These are phyloP conservation scores for Apamea crenata DNA, from an alignment of 2,888 invertebrate genomes.

Conservation along the genomic window DNA sequence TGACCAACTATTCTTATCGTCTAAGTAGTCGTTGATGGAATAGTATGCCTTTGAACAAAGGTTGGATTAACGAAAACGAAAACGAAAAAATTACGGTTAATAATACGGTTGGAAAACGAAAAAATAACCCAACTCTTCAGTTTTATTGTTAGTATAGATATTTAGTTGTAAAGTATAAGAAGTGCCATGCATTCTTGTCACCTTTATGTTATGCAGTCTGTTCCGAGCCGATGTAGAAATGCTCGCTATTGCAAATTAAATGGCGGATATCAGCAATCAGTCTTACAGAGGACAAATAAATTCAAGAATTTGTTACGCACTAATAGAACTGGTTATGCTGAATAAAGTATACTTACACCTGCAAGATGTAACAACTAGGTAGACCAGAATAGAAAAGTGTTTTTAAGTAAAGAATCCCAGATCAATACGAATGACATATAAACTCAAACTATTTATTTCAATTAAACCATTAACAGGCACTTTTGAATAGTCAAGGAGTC, in stretches of 20 bases:
- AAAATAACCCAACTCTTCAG: too few relatives aligned
- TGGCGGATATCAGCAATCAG: constrained; percentile 44
- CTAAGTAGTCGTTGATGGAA: too few relatives aligned
- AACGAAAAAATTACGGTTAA: too few relatives aligned
- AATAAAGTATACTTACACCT: constrained; percentile 31
- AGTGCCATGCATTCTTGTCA: not conserved
- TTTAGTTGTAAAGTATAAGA: not conserved
- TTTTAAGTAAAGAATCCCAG: not conserved
- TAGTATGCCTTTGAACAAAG: too few relatives aligned
- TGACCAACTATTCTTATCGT: too few relatives aligned
- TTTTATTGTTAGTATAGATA: not conserved
- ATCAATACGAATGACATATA: not conserved
- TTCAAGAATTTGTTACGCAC: constrained; percentile 46
- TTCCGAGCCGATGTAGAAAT: constrained; percentile 31
- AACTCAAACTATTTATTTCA: too few relatives aligned
- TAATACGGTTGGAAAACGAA: too few relatives aligned
- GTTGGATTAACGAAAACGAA: too few relatives aligned
- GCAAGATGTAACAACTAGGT: not conserved
- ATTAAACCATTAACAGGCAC: too few relatives aligned
- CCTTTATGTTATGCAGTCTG: too few relatives aligned
- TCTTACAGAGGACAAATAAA: constrained; percentile 35
- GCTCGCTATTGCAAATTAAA: constrained; percentile 15
- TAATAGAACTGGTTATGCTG: constrained; percentile 28
- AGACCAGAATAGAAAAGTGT: not conserved
- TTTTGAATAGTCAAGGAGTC: not conserved